Conservation (phyloP, 2,113 vertebrate species). For the Ardeotis arabs region DNA sequence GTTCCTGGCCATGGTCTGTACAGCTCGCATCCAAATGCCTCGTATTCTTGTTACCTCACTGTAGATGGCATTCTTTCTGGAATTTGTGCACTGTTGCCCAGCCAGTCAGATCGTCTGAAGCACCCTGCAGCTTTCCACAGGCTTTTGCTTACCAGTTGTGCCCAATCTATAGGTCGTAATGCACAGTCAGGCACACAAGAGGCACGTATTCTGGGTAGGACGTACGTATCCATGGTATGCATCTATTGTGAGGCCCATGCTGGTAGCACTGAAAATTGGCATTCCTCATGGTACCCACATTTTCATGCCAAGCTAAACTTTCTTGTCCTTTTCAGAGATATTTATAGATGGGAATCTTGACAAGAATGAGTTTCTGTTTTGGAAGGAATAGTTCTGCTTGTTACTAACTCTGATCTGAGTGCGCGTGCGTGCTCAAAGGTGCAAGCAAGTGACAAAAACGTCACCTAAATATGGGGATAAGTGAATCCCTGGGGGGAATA, state of each 20-base stretch:
- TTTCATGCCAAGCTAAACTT: constrained; percentile 73
- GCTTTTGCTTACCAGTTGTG: neutral
- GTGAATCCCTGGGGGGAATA: neutral
- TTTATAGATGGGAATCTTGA: constrained; percentile 79
- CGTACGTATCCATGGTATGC: neutral
- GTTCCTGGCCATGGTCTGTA: neutral
- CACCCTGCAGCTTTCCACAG: neutral
- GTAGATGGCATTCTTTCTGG: neutral
- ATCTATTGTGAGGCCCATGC: neutral
- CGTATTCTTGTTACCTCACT: neutral
- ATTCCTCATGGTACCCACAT: constrained; percentile 60
- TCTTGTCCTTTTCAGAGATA: constrained; percentile 68
- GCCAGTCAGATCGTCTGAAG: neutral
- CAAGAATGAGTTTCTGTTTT: constrained; percentile 72
- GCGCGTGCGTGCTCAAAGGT: neutral
- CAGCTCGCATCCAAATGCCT: neutral
- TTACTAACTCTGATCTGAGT: neutral
- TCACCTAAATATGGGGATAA: neutral
- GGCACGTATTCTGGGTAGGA: neutral
- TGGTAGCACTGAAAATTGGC: constrained; percentile 61
- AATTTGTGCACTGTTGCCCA: neutral
- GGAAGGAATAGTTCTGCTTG: constrained; percentile 55
- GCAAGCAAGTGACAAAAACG: constrained; percentile 6
- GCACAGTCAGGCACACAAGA: neutral
- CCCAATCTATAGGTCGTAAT: neutral